These are phyloP conservation scores for Leucoraja erinaceus DNA, from an alignment of 2,113 vertebrate genomes.

Conservation along the genomic window DNA sequence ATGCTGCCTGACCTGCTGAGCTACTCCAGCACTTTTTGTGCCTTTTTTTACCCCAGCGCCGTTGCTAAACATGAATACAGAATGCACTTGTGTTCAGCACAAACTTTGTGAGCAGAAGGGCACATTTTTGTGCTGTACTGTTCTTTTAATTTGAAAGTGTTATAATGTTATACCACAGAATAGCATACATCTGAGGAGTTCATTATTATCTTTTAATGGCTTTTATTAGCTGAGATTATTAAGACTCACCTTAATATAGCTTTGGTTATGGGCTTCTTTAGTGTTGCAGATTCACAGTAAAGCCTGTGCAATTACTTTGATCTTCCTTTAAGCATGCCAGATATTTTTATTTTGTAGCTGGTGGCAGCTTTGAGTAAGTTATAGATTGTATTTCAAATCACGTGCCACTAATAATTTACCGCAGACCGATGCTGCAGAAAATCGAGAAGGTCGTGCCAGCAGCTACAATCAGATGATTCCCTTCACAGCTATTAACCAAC, in stretches of 20 bases:
- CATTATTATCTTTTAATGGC: slow-evolving; percentile 3
- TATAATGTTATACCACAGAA: slow-evolving; percentile 12
- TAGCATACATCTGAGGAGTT: slow-evolving; percentile 3
- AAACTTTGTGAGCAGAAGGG: too few species aligned
- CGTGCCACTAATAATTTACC: background rate
- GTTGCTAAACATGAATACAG: background rate
- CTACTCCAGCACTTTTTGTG: too few species aligned
- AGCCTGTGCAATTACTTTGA: background rate
- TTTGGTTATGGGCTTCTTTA: background rate
- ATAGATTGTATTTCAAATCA: background rate
- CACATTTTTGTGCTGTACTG: too few species aligned
- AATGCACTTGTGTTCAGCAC: background rate
- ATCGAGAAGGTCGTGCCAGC: background rate
- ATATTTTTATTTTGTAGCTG: background rate
- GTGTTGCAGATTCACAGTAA: background rate
- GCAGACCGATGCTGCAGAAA: background rate
- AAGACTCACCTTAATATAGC: background rate
- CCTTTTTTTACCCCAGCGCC: too few species aligned
- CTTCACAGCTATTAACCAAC: background rate
- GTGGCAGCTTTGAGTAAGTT: background rate
- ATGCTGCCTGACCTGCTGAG: too few species aligned
- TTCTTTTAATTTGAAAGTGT: background rate
- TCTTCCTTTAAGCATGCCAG: background rate
- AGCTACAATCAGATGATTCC: background rate
- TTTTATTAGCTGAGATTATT: background rate